These are phyloP conservation scores for Craterocephalus amniculus DNA, from an alignment of 2,797 vertebrate genomes.

Conservation along the genomic window DNA sequence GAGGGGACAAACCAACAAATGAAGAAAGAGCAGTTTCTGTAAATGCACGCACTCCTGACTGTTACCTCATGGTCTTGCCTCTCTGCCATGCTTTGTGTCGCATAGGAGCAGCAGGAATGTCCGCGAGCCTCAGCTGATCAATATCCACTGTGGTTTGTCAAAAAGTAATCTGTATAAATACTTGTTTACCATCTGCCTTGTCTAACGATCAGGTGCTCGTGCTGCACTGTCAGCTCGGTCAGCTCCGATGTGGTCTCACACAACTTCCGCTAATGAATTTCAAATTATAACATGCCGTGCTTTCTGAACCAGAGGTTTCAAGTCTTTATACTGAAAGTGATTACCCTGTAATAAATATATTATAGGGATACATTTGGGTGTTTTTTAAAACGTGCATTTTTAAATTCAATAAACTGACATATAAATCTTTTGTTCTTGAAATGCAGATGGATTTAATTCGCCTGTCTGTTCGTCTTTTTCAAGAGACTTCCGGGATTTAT, in stretches of 20 bases:
- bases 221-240: background rate
- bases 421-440: background rate
- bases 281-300: constrained; percentile 8
- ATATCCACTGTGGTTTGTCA: background rate
- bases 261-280: constrained; percentile 15
- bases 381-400: too few species aligned
- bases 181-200: constrained; percentile 44
- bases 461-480: background rate
- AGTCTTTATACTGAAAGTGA: background rate
- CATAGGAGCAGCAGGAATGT: constrained; percentile 57
- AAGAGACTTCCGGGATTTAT: background rate
- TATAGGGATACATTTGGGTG: too few species aligned
- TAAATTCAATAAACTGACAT: background rate
- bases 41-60: background rate
- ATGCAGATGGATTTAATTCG: background rate
- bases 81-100: constrained; percentile 78
- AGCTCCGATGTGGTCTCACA: rapidly evolving
- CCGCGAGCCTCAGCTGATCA: constrained; percentile 14
- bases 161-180: background rate
- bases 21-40: background rate
- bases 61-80: constrained; percentile 82
- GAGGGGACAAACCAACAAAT: background rate
- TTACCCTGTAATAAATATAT: too few species aligned
- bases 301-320: background rate
- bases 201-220: constrained; percentile 1